Percentiles rank a stretch among this genome's conserved stretches.
These are phyloP conservation scores for Meta bourneti DNA, from an alignment of 2,888 invertebrate genomes.

Conservation along the genomic window DNA sequence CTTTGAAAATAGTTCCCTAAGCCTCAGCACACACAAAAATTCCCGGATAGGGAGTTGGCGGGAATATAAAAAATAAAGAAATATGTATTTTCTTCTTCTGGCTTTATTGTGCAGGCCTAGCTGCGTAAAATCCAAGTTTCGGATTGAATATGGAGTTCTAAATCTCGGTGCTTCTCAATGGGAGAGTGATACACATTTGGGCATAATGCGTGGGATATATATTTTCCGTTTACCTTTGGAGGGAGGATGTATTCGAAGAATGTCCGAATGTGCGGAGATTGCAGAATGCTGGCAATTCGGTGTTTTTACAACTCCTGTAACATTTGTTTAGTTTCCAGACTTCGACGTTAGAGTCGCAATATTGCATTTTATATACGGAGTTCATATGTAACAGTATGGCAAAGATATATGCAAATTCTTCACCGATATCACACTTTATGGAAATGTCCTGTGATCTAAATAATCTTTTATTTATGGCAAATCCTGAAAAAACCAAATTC, in stretches of 20 bases:
- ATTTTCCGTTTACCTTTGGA: slow-evolving; percentile 30
- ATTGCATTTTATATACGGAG: too few species aligned
- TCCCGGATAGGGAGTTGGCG: neutral
- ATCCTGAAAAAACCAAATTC: too few species aligned
- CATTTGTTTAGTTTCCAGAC: too few species aligned
- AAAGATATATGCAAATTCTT: neutral
- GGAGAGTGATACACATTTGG: slow-evolving; percentile 27
- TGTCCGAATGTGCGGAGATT: neutral
- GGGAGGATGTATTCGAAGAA: neutral
- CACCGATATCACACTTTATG: neutral
- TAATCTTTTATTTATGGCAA: neutral
- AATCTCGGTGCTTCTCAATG: neutral
- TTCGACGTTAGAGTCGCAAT: too few species aligned
- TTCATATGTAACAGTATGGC: neutral
- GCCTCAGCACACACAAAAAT: slow-evolving; percentile 12
- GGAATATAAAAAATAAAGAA: neutral
- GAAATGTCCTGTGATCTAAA: neutral
- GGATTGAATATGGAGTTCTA: slow-evolving; percentile 30
- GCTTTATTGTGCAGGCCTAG: slow-evolving; percentile 19
- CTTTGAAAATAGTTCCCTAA: slow-evolving; percentile 44
- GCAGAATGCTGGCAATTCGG: neutral
- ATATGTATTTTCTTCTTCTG: neutral
- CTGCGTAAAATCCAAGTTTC: slow-evolving; percentile 19
- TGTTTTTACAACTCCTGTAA: neutral
- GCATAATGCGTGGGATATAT: neutral